Conservation (phyloP, 2,888 invertebrate species). For the Syritta pipiens region DNA sequence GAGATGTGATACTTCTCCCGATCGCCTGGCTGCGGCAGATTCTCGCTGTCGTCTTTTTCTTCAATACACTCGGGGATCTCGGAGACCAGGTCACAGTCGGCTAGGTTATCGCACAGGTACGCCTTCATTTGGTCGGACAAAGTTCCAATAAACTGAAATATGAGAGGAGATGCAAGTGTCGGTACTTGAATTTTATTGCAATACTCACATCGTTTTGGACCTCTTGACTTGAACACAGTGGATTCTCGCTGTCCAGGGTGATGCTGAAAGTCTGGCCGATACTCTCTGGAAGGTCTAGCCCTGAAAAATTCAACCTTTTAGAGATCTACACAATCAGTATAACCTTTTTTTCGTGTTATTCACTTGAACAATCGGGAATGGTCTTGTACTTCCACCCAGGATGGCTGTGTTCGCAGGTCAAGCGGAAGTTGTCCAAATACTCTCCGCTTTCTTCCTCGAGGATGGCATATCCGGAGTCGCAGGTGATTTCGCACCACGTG, state of each 20-base stretch:
- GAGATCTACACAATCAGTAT: too few relatives aligned
- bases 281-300: constrained; percentile 80
- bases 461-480: constrained; percentile 83
- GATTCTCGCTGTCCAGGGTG: constrained; percentile 77
- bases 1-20: constrained; percentile 56
- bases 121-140: constrained; percentile 64
- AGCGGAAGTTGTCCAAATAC: constrained; percentile 74
- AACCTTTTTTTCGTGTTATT: background rate
- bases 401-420: constrained; percentile 76
- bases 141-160: constrained; percentile 26
- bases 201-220: constrained; percentile 42
- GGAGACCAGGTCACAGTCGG: constrained; percentile 70
- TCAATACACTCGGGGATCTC: constrained; percentile 70
- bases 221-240: constrained; percentile 78
- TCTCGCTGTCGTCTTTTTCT: constrained; percentile 24
- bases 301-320: too few relatives aligned
- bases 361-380: constrained; percentile 82
- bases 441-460: constrained; percentile 72
- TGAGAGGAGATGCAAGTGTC: background rate
- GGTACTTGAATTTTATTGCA: too few relatives aligned
- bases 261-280: constrained; percentile 80
- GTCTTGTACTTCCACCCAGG: constrained; percentile 77
- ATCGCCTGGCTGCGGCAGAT: constrained; percentile 32
- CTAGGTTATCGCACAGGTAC: constrained; percentile 69
- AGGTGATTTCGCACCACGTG: constrained; percentile 81